Percentiles rank a stretch among this genome's conserved stretches.
Evolutionary conservation across 2,888 invertebrate species (phyloP).

Genomic region (Harpalus rufipes): DNA sequence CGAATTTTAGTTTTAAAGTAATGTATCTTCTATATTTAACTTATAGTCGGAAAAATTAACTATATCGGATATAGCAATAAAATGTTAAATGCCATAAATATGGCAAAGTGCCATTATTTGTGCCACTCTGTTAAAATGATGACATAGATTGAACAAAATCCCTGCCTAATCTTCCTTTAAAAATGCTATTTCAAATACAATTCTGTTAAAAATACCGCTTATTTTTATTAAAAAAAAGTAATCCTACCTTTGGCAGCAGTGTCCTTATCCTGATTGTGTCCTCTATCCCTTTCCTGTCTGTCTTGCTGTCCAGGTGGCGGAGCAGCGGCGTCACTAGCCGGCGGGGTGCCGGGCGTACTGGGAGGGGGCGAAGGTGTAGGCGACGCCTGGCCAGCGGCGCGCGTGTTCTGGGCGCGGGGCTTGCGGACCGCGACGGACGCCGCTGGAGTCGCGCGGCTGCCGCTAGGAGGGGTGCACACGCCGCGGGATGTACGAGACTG

Average conservation of each 20-base stretch:
- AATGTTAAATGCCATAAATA: no score
- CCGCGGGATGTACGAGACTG: slow-evolving; percentile 56
- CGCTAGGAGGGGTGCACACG: slow-evolving; percentile 13
- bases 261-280: background rate
- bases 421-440: slow-evolving; percentile 61
- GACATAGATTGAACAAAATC: no score
- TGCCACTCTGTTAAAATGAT: no score
- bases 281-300: slow-evolving; percentile 32
- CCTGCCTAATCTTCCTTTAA: no score
- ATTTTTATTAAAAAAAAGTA: background rate
- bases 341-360: slow-evolving; percentile 3
- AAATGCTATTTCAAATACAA: no score
- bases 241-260: slow-evolving; percentile 1
- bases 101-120: no score
- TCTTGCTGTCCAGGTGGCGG: background rate
- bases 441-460: slow-evolving; percentile 37
- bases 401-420: slow-evolving; percentile 34
- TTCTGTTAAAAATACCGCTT: background rate
- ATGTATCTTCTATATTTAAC: no score
- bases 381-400: slow-evolving; percentile 39
- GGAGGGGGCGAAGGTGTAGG: slow-evolving; percentile 36
- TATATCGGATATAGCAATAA: no score
- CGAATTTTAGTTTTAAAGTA: no score
- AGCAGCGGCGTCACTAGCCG: slow-evolving; percentile 23
- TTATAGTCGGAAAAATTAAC: no score